These are phyloP conservation scores for Sphaerophoria taeniata DNA, from an alignment of 2,888 invertebrate genomes.

Conservation along the genomic window DNA sequence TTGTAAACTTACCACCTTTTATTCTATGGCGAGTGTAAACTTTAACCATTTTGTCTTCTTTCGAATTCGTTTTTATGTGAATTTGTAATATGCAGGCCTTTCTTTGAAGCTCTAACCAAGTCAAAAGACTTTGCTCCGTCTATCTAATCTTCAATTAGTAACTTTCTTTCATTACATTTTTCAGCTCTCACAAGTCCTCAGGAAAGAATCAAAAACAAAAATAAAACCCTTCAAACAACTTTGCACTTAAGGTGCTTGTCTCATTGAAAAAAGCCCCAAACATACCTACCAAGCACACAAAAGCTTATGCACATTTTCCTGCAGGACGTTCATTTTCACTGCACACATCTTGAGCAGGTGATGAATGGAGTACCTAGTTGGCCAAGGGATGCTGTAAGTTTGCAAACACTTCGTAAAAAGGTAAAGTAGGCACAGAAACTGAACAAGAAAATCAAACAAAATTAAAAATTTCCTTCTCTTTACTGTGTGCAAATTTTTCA, in stretches of 20 bases:
- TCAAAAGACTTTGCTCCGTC: no score
- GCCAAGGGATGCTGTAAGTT: conserved; percentile 40
- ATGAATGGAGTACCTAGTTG: conserved; percentile 3
- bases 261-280: conserved; percentile 12
- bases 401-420: conserved; percentile 40
- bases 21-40: no score
- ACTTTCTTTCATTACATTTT: no score
- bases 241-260: conserved; percentile 3
- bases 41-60: no score
- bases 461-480: conserved; percentile 59
- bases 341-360: conserved; percentile 18
- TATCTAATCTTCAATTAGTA: no score
- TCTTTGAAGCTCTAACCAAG: no score
- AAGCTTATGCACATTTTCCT: conserved; percentile 41
- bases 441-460: conserved; percentile 62
- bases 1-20: no score
- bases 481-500: conserved; percentile 47
- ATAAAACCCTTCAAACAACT: no score
- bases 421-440: conserved; percentile 31
- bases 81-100: no score
- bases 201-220: no score
- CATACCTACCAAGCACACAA: background rate
- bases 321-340: conserved; percentile 46
- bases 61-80: no score
- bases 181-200: no score